Evolutionary conservation across 1,140 invertebrate genomes (phyloP).

Genomic region (Pseudomyrmex concolor): DNA sequence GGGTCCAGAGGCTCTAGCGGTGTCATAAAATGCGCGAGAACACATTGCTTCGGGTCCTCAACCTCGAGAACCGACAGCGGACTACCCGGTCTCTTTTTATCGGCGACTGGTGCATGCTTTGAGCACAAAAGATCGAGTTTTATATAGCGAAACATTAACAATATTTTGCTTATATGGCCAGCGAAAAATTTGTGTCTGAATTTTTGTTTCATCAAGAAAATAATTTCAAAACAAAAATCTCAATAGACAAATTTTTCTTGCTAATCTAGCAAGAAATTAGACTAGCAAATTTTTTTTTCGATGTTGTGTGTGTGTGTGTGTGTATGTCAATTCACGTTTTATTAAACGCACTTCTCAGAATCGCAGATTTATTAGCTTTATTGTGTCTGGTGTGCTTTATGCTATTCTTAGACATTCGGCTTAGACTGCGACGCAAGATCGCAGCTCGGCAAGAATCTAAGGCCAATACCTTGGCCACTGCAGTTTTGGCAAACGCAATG

Average conservation of each 20-base stretch:
- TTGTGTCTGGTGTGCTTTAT: constrained; percentile 1
- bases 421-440: constrained; percentile 50
- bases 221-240: too few species aligned
- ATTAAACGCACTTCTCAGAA: neutral
- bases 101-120: constrained; percentile 84
- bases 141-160: neutral
- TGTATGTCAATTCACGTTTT: neutral
- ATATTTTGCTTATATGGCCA: too few species aligned
- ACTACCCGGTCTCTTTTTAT: constrained; percentile 87
- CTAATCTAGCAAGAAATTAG: too few species aligned
- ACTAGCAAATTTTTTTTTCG: too few species aligned
- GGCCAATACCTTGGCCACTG: constrained; percentile 59
- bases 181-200: too few species aligned
- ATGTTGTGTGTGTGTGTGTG: too few species aligned
- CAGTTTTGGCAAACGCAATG: constrained; percentile 49
- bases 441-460: constrained; percentile 17
- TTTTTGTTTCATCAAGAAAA: too few species aligned
- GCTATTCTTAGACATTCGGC: constrained; percentile 54
- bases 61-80: constrained; percentile 92
- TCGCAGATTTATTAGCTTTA: neutral
- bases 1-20: constrained; percentile 93
- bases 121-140: constrained; percentile 48
- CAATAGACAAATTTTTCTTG: too few species aligned
- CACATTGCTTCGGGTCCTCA: constrained; percentile 94
- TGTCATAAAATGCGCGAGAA: constrained; percentile 95